Percentiles rank a stretch among this genome's conserved stretches.
phyloP scores from a whole-genome alignment of 2,113 vertebrate species.

The Naja naja region DNA sequence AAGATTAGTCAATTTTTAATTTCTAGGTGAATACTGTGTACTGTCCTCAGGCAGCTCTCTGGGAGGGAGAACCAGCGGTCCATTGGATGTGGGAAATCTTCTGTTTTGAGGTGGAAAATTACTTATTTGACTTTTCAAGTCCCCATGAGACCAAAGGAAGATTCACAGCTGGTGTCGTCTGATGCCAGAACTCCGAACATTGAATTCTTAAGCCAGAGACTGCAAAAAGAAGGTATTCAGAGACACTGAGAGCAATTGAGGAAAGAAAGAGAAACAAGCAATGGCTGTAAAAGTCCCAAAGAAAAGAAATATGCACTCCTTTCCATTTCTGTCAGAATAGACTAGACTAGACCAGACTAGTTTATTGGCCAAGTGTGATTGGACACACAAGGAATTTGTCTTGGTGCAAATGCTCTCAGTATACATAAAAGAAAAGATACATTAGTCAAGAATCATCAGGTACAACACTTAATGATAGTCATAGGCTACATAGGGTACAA shows the following conservation, averaged over 20 bases:
- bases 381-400: too few relatives aligned
- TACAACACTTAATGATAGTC: too few relatives aligned
- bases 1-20: not conserved
- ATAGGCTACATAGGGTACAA: too few relatives aligned
- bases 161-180: not conserved
- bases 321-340: not conserved
- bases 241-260: not conserved
- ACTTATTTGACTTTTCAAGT: not conserved
- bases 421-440: too few relatives aligned
- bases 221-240: not conserved
- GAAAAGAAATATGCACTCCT: not conserved
- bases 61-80: not conserved
- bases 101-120: not conserved
- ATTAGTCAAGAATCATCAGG: too few relatives aligned
- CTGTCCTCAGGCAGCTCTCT: not conserved
- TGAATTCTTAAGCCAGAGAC: not conserved
- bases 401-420: too few relatives aligned
- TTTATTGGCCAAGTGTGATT: too few relatives aligned
- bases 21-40: not conserved
- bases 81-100: not conserved
- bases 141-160: not conserved
- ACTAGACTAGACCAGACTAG: too few relatives aligned
- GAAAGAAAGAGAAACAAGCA: not conserved
- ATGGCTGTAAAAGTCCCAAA: not conserved
- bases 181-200: not conserved